Conservation (phyloP, 2,113 vertebrate genomes). For the Colistium nudipinnis region DNA sequence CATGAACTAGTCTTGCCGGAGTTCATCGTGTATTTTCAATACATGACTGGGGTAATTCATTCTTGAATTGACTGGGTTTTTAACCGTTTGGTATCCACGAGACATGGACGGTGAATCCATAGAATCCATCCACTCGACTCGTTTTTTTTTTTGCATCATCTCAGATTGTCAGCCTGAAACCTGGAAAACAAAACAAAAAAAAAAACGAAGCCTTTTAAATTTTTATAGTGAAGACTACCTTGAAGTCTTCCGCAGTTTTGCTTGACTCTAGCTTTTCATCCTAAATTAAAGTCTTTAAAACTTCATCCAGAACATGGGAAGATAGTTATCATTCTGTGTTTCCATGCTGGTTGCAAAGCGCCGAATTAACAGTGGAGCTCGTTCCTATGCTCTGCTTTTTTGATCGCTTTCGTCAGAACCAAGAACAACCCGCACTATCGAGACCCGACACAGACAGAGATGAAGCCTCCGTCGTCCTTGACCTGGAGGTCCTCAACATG, state of each 20-base stretch:
- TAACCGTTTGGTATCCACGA: neutral
- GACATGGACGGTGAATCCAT: too few relatives aligned
- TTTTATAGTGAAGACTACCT: neutral
- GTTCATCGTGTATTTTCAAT: constrained; percentile 86
- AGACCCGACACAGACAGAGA: constrained; percentile 2
- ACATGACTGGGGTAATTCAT: constrained; percentile 76
- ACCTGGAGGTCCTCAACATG: constrained; percentile 82
- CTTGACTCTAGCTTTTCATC: neutral
- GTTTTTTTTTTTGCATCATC: too few relatives aligned
- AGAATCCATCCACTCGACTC: too few relatives aligned
- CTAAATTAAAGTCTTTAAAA: neutral
- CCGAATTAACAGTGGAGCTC: too few relatives aligned
- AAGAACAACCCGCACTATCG: constrained; percentile 8
- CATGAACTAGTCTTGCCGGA: constrained; percentile 86
- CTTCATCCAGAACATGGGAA: neutral
- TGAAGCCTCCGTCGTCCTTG: constrained; percentile 53
- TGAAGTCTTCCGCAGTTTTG: neutral
- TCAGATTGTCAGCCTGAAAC: neutral
- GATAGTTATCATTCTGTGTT: neutral
- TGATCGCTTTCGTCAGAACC: constrained; percentile 53
- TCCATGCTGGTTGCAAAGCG: neutral
- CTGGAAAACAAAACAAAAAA: too few relatives aligned
- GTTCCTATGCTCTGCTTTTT: too few relatives aligned
- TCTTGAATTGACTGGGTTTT: neutral
- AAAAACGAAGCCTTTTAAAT: neutral